Evolutionary conservation across 1,140 invertebrate genomes (phyloP), one percentile per base, ranked within the genome.

Genomic region (Leptopilina clavipes): DNA sequence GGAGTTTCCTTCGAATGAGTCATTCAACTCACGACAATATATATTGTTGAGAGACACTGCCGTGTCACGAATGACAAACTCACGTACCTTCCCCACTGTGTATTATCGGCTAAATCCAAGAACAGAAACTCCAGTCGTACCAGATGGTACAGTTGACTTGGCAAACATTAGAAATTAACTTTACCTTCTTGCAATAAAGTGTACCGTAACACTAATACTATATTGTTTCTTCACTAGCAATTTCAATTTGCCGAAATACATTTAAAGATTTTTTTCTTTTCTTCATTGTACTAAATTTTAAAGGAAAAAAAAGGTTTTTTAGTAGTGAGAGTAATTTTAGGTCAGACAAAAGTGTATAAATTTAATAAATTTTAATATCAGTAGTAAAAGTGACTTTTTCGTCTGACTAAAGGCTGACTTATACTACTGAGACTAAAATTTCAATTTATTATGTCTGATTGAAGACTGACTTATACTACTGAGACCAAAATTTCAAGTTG

Each of bases 31-130:
- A 22, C 59, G 59, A 65, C 59, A 65, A 22, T 65, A 65, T 65
- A 65, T 65, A 65, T 65, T 65, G 59, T 65, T 65, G 59, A 65
- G 59, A 65, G 59, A 65, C 59, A 65, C 19, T 65, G 59, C 10
- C 59, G 59, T 65, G 59, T 65, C 59, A 65, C 22, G 59, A 65
- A 65, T 65, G 59, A 65, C 59, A 65, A 65, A 65, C 59, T 65
- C 19, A 31, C 59, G 59, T 65, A 65, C 59, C 25, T 65, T 7
- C 37, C 59, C 59, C 22, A 65, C 59, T 65, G 59, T 65, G 59
- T 65, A 65, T 65, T 65, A 65, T 65, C 59, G 59, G 59, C 59
- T 65, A 31, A 65, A 65, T 65, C 59, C 59, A 12, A 65, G 59
- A 65, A 31, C 22, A 65, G 59, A 31, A 65, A 65, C 59, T 65